These are phyloP conservation scores for mouse (Mus musculus) DNA, from an alignment of 2,113 vertebrate species.

Conservation along the genomic window DNA sequence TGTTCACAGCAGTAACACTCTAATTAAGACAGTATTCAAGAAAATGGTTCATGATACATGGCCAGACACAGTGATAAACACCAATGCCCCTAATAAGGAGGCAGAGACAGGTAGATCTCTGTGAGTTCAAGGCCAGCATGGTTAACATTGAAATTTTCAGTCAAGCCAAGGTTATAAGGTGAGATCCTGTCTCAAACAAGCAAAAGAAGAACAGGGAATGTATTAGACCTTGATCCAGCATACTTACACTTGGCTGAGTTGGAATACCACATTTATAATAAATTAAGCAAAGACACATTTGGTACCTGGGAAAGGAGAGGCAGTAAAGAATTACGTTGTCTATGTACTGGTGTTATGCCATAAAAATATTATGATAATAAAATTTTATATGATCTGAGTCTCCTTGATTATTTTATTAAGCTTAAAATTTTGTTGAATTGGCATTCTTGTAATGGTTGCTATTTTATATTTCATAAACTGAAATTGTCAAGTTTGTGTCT, in stretches of 20 bases:
- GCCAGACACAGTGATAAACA: background rate
- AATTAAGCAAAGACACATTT: background rate
- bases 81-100: background rate
- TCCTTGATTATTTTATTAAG: conserved; percentile 16
- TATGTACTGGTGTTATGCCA: background rate
- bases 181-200: background rate
- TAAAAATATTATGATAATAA: background rate
- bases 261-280: background rate
- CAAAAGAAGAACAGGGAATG: background rate
- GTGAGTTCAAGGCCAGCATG: background rate
- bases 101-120: background rate
- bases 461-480: conserved; percentile 15
- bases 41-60: background rate
- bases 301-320: rapidly evolving
- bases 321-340: background rate
- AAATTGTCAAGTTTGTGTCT: background rate
- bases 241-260: background rate
- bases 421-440: background rate
- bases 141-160: background rate
- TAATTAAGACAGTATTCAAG: background rate
- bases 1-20: no score
- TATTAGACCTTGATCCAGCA: background rate
- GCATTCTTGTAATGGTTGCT: background rate
- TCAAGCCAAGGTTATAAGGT: background rate
- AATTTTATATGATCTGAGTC: conserved; percentile 24